These are phyloP conservation scores for Agriopis marginaria DNA, from an alignment of 2,888 invertebrate genomes.

Conservation along the genomic window DNA sequence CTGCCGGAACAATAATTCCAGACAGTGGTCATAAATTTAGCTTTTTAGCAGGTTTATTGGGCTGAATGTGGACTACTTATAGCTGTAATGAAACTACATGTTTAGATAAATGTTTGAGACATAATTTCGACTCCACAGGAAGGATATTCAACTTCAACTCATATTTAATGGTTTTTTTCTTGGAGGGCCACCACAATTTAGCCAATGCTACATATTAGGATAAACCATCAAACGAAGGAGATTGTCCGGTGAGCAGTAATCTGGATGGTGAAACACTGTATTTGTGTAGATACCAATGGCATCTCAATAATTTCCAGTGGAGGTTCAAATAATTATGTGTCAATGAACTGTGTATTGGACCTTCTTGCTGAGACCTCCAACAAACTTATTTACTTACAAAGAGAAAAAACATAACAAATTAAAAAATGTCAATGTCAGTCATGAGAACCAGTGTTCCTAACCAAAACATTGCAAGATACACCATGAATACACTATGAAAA, in stretches of 20 bases:
- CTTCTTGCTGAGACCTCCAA: neutral
- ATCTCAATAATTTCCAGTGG: neutral
- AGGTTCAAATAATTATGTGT: neutral
- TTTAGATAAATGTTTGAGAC: neutral
- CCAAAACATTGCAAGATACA: conserved; percentile 23
- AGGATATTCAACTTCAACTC: neutral
- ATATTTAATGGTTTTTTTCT: no score
- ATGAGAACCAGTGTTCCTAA: conserved; percentile 9
- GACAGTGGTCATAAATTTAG: neutral
- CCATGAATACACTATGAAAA: conserved; percentile 39
- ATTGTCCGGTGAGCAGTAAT: no score
- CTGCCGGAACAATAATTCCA: neutral
- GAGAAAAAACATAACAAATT: conserved; percentile 6
- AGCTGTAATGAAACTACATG: neutral
- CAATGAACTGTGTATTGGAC: conserved; percentile 1
- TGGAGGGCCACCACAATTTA: no score
- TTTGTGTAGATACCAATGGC: neutral
- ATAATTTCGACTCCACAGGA: neutral
- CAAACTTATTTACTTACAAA: conserved; percentile 1
- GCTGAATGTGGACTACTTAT: neutral
- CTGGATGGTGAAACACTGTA: no score
- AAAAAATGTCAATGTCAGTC: conserved; percentile 28
- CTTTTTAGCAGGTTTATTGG: neutral
- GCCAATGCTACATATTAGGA: no score
- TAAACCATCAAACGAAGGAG: no score